Evolutionary conservation across 2,113 vertebrate genomes (phyloP).

Genomic region (Coregonus clupeaformis): DNA sequence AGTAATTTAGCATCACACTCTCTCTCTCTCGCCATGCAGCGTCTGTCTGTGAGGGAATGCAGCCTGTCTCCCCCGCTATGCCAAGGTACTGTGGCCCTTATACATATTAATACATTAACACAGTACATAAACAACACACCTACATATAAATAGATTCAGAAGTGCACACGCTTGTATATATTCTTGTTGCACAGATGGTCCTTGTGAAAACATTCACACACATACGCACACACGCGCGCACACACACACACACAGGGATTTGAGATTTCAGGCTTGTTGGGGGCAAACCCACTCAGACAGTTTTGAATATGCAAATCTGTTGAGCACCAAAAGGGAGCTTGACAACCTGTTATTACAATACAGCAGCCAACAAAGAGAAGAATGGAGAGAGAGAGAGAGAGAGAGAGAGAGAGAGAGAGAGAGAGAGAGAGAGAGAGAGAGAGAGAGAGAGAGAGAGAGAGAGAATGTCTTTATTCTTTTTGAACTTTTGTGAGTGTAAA

Average conservation of each 20-base stretch:
- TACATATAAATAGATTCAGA: too few species aligned
- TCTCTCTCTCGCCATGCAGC: background rate
- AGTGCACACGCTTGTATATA: too few species aligned
- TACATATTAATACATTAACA: too few species aligned
- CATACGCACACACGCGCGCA: too few species aligned
- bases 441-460: too few species aligned
- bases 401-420: background rate
- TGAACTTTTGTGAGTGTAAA: too few species aligned
- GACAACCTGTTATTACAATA: constrained; percentile 70
- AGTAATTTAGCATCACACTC: constrained; percentile 29
- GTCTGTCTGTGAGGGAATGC: constrained; percentile 29
- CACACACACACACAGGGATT: constrained; percentile 19
- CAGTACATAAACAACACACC: background rate
- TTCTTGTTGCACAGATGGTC: too few species aligned
- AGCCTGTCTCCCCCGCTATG: background rate
- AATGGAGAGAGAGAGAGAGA: constrained; percentile 41
- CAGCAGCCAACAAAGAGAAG: constrained; percentile 41
- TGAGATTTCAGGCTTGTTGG: constrained; percentile 49
- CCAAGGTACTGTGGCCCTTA: too few species aligned
- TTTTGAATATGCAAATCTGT: constrained; percentile 67
- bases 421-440: too few species aligned
- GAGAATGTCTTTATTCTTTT: too few species aligned
- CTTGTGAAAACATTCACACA: too few species aligned
- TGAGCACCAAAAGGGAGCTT: constrained; percentile 51
- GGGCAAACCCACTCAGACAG: constrained; percentile 43